Base-by-base conservation (phyloP, 35 echinoderm and acorn worm genomes). In the Lytechinus variegatus region DNA sequence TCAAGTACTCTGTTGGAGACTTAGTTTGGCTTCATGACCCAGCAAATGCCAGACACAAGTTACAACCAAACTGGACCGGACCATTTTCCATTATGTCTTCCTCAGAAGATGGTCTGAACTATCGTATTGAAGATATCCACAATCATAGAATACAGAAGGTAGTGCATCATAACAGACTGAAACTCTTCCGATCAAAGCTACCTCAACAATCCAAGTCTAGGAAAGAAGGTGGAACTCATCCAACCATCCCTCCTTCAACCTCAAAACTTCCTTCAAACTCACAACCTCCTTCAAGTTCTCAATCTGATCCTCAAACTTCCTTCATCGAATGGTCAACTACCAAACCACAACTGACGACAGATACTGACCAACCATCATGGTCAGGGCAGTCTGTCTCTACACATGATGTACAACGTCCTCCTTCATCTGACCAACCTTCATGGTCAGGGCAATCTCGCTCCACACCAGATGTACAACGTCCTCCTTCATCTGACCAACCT, bases 81-180 rank as follows among this genome's bases (percentile, higher is more conserved):
- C 91, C 91, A 56, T 93, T 52, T 54, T 54, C 52, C 53, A 93
- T 93, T 54, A 11, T 93, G 8, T 27, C 52, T 10, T 54, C 91
- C 24, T 93, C 54, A 24, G 28, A 10, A 54, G 54, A 93, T 56
- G 53, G 91, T 9, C 14, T 93, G 54, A 56, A 56, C 91, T 93
- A 93, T 54, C 24, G 53, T 53, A 93, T 93, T 21, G 52, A 9
- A 27, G 91, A 93, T 11, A 54, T 93, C 91, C 91, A 93, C 53
- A 27, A 93, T 54, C 1, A 93, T 16, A 93, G 53, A 27, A 54
- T 9, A 9, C 28, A 93, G 24, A 93, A 93, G 53, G 27, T 93
- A 14, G 91, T 93, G 24, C 91, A 93, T 93, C 91, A 93, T 54
- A 93, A 93, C 91, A 11, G 91, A 8, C 91, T 93, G 7, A 93